Conservation (phyloP, 2,888 invertebrate species). For the Hypercompe scribonia region DNA sequence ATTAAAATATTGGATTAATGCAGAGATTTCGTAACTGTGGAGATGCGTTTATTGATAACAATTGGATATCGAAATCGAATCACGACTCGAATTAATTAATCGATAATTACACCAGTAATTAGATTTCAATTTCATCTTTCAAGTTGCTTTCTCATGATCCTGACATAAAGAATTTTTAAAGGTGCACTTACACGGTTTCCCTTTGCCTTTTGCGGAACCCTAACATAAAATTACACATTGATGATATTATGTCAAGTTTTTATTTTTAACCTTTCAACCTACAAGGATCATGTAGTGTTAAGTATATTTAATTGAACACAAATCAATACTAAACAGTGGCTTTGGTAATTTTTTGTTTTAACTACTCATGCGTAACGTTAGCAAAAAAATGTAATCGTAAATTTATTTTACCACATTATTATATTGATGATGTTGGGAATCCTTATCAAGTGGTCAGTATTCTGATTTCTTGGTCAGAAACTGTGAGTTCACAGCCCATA, state of each 20-base stretch:
- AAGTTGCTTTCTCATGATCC: neutral
- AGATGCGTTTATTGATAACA: no score
- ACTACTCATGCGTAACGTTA: neutral
- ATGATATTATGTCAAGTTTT: neutral
- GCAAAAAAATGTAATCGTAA: neutral
- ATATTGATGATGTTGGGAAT: neutral
- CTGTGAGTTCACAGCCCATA: no score
- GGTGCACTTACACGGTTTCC: neutral
- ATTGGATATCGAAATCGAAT: no score
- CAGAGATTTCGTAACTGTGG: neutral
- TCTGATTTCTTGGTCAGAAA: no score
- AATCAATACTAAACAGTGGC: conserved; percentile 5
- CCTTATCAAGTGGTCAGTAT: no score
- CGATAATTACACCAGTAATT: no score
- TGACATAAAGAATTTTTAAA: no score
- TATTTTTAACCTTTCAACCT: neutral
- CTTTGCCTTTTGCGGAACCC: neutral
- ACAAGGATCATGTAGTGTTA: neutral
- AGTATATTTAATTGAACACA: neutral
- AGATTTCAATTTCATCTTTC: no score
- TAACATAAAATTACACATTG: neutral
- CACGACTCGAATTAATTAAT: no score
- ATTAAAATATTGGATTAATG: neutral
- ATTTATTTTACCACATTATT: neutral
- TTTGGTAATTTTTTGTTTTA: neutral